Percentiles rank a stretch among this genome's conserved stretches.
These are phyloP conservation scores for Fragum whitleyi DNA, from an alignment of 2,888 invertebrate species.

Conservation along the genomic window DNA sequence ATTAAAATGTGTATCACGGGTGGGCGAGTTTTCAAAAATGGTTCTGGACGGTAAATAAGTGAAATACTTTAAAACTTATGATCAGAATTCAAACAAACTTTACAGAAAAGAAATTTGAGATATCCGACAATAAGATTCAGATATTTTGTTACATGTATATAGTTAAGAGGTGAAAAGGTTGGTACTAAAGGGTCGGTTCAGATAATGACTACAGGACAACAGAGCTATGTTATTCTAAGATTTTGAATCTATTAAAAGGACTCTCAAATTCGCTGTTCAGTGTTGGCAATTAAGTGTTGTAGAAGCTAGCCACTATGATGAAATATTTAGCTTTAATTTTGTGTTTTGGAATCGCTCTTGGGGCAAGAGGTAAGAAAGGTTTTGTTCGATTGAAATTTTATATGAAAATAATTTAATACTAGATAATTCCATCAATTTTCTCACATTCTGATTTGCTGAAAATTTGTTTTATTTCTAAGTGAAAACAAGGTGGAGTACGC, in stretches of 20 bases:
- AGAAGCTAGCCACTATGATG: conserved; percentile 1
- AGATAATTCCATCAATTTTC: too few species aligned
- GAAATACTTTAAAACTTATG: too few species aligned
- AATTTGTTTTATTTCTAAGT: too few species aligned
- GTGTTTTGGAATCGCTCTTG: conserved; percentile 3
- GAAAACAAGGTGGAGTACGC: too few species aligned
- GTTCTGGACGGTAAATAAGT: too few species aligned
- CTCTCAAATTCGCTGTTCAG: not conserved
- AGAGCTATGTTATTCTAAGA: not conserved
- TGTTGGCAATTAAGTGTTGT: not conserved
- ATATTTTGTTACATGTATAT: too few species aligned
- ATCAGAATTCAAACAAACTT: too few species aligned
- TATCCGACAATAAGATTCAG: too few species aligned
- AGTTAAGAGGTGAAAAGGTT: not conserved
- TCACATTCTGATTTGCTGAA: too few species aligned
- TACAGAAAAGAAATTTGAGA: too few species aligned
- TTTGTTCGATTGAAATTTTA: not conserved
- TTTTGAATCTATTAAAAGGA: not conserved
- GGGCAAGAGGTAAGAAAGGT: conserved; percentile 4
- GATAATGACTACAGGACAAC: not conserved
- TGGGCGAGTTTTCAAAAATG: too few species aligned
- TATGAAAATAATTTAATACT: not conserved
- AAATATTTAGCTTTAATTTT: conserved; percentile 5
- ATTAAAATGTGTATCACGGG: too few species aligned
- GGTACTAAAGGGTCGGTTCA: not conserved